Evolutionary conservation across 2,113 vertebrate genomes (phyloP).

Genomic region (Hiodon tergisus): DNA sequence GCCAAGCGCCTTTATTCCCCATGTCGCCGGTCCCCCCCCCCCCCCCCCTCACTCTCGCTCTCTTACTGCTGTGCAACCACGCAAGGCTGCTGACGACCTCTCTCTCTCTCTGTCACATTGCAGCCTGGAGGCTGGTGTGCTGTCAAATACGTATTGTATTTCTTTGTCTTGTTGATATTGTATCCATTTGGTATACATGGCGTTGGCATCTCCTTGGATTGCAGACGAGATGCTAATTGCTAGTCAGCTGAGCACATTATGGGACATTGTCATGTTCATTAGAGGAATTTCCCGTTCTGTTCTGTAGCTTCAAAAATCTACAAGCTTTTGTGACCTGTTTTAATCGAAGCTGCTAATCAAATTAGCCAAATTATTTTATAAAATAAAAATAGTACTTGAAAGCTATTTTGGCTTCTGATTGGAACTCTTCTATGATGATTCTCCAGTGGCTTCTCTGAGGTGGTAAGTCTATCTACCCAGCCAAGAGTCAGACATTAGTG

Average conservation of each 20-base stretch:
- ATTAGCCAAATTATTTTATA: too few relatives aligned
- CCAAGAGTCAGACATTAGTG: too few relatives aligned
- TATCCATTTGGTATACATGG: not conserved
- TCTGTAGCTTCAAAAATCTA: not conserved
- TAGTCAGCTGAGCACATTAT: not conserved
- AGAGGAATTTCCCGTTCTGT: not conserved
- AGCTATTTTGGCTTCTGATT: not conserved
- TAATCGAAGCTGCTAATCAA: too few relatives aligned
- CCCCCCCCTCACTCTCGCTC: slow-evolving; percentile 44
- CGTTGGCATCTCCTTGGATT: not conserved
- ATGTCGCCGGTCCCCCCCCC: not conserved
- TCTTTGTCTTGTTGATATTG: not conserved
- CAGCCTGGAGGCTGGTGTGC: not conserved
- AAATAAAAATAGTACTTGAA: too few relatives aligned
- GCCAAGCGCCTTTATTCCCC: too few relatives aligned
- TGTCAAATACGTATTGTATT: not conserved
- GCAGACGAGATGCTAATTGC: not conserved
- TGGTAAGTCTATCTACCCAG: not conserved
- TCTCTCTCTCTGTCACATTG: not conserved
- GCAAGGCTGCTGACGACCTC: not conserved
- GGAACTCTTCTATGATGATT: not conserved
- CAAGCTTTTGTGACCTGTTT: not conserved
- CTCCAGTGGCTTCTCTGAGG: not conserved
- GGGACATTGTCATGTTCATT: not conserved
- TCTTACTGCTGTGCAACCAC: not conserved